These are phyloP conservation scores for Serrognathus titanus DNA, from an alignment of 2,888 invertebrate species.

Conservation along the genomic window DNA sequence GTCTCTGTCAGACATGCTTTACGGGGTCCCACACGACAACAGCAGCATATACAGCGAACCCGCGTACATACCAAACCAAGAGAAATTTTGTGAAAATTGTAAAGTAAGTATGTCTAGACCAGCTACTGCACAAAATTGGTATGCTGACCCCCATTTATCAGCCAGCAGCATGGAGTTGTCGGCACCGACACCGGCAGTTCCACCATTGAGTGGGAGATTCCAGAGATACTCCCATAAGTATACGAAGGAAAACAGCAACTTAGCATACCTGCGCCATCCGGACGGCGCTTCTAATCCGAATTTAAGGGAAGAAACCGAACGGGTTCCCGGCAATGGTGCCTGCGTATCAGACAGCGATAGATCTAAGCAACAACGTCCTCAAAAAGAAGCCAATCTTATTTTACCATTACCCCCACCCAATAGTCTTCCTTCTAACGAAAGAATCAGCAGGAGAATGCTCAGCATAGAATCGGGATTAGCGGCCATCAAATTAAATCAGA, in stretches of 20 bases:
- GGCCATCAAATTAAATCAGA: constrained; percentile 55
- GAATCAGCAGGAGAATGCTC: constrained; percentile 60
- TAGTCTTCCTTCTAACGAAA: constrained; percentile 61
- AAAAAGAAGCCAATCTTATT: constrained; percentile 45
- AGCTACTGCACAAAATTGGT: constrained; percentile 65
- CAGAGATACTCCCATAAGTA: constrained; percentile 62
- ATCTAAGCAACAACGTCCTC: constrained; percentile 32
- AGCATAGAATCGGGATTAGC: constrained; percentile 64
- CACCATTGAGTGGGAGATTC: constrained; percentile 50
- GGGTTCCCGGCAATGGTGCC: constrained; percentile 60
- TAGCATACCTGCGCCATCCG: constrained; percentile 77
- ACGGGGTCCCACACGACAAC: constrained; percentile 61
- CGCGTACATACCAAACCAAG: constrained; percentile 65
- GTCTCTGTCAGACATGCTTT: constrained; percentile 65
- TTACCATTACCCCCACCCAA: constrained; percentile 54
- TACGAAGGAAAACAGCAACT: constrained; percentile 53
- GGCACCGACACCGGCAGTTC: constrained; percentile 33
- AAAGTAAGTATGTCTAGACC: constrained; percentile 68
- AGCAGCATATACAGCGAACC: constrained; percentile 87
- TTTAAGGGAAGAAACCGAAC: constrained; percentile 64
- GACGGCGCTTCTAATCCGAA: constrained; percentile 94
- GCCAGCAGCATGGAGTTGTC: constrained; percentile 53
- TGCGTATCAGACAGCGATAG: constrained; percentile 48
- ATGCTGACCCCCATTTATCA: constrained; percentile 54
- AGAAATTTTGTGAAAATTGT: constrained; percentile 74